Percentiles rank a stretch among this genome's conserved stretches.
Evolutionary conservation across 1,140 invertebrate species (phyloP).

Genomic region (Nilaparvata lugens): DNA sequence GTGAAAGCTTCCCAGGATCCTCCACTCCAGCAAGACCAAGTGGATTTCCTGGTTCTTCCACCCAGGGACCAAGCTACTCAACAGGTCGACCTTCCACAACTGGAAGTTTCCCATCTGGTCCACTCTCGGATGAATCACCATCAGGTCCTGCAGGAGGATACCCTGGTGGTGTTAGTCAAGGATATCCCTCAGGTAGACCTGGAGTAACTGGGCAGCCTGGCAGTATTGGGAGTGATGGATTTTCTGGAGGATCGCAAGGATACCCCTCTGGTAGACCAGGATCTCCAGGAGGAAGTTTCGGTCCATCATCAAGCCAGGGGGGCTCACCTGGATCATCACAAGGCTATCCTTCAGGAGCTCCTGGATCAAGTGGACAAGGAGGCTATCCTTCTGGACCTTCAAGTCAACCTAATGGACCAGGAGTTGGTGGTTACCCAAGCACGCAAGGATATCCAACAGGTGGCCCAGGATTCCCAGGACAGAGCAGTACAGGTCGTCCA

Average conservation of each 20-base stretch:
- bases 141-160: constrained; percentile 20
- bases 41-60: constrained; percentile 8
- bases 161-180: constrained; percentile 15
- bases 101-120: constrained; percentile 26
- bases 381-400: constrained; percentile 7
- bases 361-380: constrained; percentile 12
- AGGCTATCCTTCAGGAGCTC: constrained; percentile 16
- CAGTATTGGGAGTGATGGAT: constrained; percentile 14
- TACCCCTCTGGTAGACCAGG: constrained; percentile 12
- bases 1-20: constrained; percentile 10
- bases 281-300: constrained; percentile 13
- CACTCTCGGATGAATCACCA: constrained; percentile 10
- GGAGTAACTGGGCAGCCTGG: constrained; percentile 22
- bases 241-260: constrained; percentile 20
- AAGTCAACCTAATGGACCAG: not conserved
- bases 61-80: constrained; percentile 20
- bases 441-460: not conserved
- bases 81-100: constrained; percentile 19
- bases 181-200: constrained; percentile 22
- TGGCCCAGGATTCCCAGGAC: not conserved
- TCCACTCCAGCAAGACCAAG: constrained; percentile 3
- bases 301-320: constrained; percentile 9
- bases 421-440: not conserved
- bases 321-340: constrained; percentile 23
- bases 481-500: not conserved